These are phyloP conservation scores for Cerastoderma edule DNA, from an alignment of 2,888 invertebrate genomes.

Conservation along the genomic window DNA sequence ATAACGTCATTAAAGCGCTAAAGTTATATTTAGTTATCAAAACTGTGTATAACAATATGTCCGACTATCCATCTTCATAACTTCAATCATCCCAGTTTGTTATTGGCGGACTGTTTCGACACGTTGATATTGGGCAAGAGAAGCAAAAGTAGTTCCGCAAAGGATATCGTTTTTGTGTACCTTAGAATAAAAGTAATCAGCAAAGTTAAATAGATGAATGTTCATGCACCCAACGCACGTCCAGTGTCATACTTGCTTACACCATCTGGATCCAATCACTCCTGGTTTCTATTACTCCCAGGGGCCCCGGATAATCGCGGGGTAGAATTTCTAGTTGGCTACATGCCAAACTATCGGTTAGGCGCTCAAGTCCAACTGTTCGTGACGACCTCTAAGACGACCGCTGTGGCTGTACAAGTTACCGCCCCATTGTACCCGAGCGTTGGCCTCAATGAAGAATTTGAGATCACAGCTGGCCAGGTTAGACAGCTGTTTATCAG, in stretches of 20 bases:
- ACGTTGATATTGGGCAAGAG: too few relatives aligned
- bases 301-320: slow-evolving; percentile 38
- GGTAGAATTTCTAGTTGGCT: slow-evolving; percentile 30
- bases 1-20: too few relatives aligned
- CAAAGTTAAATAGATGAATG: too few relatives aligned
- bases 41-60: too few relatives aligned
- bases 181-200: neutral
- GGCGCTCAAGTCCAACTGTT: slow-evolving; percentile 37
- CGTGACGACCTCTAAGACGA: slow-evolving; percentile 47
- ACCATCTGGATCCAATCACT: neutral
- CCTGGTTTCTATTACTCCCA: neutral
- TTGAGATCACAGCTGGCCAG: slow-evolving; percentile 54
- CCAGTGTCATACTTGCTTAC: neutral
- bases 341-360: slow-evolving; percentile 29
- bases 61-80: too few relatives aligned
- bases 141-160: neutral
- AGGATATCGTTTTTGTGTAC: neutral
- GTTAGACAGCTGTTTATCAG: slow-evolving; percentile 51
- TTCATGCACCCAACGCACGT: too few relatives aligned
- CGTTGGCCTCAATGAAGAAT: slow-evolving; percentile 37
- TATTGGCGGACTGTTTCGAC: too few relatives aligned
- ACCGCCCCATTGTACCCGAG: slow-evolving; percentile 40
- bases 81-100: too few relatives aligned
- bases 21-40: too few relatives aligned
- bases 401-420: slow-evolving; percentile 46